Conservation (phyloP, 2,113 vertebrate species). For the Acrocephalus arundinaceus region DNA sequence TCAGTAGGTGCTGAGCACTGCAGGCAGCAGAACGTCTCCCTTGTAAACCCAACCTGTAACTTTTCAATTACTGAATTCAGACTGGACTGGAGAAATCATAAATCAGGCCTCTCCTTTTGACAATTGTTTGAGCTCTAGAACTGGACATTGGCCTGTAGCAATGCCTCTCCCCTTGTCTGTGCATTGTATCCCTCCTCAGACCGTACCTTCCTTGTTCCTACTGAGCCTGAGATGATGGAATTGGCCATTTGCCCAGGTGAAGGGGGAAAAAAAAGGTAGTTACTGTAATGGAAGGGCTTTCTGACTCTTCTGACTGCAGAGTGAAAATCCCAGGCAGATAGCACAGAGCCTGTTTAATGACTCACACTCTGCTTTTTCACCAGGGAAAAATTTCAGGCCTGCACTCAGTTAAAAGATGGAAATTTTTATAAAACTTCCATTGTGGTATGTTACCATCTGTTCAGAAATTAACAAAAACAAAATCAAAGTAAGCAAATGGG, state of each 20-base stretch:
- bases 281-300: conserved; percentile 62
- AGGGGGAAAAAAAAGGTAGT: neutral
- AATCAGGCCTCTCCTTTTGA: neutral
- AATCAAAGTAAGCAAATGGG: conserved; percentile 24
- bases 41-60: neutral
- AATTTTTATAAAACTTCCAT: conserved; percentile 69
- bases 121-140: neutral
- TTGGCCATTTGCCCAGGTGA: conserved; percentile 44
- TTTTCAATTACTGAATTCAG: neutral
- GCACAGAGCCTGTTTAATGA: conserved; percentile 40
- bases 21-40: neutral
- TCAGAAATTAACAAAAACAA: conserved; percentile 44
- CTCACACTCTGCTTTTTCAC: conserved; percentile 53
- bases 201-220: conserved; percentile 37
- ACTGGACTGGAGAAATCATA: neutral
- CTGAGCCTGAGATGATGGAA: conserved; percentile 32
- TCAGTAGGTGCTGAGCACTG: neutral
- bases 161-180: neutral
- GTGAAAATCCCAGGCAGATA: conserved; percentile 66
- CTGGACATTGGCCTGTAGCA: neutral
- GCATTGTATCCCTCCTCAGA: neutral
- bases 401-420: conserved; percentile 67
- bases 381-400: conserved; percentile 64
- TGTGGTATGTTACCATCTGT: conserved; percentile 64
- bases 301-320: conserved; percentile 51